A percentile compares a stretch with the other conserved stretches of the same genome.
These are phyloP conservation scores for Fragariocoptes setiger DNA, from an alignment of 1,140 invertebrate species.

Conservation along the genomic window DNA sequence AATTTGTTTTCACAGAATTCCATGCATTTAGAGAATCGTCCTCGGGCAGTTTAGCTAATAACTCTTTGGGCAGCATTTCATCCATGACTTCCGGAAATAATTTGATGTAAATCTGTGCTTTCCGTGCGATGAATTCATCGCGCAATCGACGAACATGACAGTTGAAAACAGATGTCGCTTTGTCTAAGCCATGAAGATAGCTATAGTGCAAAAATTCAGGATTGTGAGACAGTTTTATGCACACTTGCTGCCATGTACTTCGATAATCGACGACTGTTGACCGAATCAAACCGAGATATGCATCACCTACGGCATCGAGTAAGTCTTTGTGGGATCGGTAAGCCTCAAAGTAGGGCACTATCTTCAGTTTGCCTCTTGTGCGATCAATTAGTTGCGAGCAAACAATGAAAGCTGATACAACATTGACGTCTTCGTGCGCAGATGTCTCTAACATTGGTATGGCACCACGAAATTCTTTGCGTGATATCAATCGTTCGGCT, in stretches of 20 bases:
- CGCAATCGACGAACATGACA: conserved; percentile 49
- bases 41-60: conserved; percentile 23
- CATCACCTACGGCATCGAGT: conserved; percentile 53
- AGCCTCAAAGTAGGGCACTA: conserved; percentile 56
- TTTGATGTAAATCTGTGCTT: conserved; percentile 44
- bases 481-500: conserved; percentile 48
- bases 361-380: conserved; percentile 27
- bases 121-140: conserved; percentile 46
- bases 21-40: conserved; percentile 25
- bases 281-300: conserved; percentile 46
- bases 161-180: conserved; percentile 41
- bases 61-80: conserved; percentile 44
- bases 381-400: conserved; percentile 68
- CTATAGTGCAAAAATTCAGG: conserved; percentile 57
- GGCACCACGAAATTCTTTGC: conserved; percentile 61
- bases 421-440: conserved; percentile 81
- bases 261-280: conserved; percentile 46
- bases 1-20: conserved; percentile 42
- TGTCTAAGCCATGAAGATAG: conserved; percentile 56
- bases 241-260: conserved; percentile 48
- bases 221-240: conserved; percentile 49
- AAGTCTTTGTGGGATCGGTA: conserved; percentile 50
- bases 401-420: conserved; percentile 66
- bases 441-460: conserved; percentile 76
- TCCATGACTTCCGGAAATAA: conserved; percentile 42